Evolutionary conservation across 1,140 invertebrate species (phyloP).

Genomic region (Apis dorsata): DNA sequence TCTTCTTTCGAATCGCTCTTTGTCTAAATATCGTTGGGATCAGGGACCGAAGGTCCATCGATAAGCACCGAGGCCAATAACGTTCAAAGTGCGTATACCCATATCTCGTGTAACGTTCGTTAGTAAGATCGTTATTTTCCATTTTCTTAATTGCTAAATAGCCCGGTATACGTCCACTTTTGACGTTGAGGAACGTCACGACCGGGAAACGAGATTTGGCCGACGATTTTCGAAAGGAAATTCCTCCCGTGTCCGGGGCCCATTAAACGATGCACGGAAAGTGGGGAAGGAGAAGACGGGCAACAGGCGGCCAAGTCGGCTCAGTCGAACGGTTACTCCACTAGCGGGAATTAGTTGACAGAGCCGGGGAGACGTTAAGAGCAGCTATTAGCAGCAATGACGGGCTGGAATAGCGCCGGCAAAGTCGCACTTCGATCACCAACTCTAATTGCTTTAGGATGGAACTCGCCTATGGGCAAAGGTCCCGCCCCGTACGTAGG

Average conservation of each 20-base stretch:
- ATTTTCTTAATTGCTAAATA: conserved; percentile 39
- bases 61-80: neutral
- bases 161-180: neutral
- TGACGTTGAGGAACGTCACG: neutral
- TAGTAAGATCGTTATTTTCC: conserved; percentile 24
- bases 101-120: neutral
- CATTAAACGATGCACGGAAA: no score
- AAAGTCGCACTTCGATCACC: conserved; percentile 54
- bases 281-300: neutral
- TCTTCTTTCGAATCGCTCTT: no score
- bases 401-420: conserved; percentile 1
- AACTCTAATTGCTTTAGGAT: conserved; percentile 56
- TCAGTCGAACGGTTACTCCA: conserved; percentile 44
- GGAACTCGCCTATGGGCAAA: conserved; percentile 34
- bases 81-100: neutral
- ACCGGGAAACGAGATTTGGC: neutral
- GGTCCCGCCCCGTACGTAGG: conserved; percentile 21
- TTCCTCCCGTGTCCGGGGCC: neutral
- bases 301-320: conserved; percentile 21
- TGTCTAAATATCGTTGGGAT: no score
- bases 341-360: conserved; percentile 32
- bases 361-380: conserved; percentile 23
- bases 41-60: no score
- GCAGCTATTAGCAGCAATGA: conserved; percentile 44
- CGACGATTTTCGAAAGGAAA: neutral